These are phyloP conservation scores for Myrmecobius fasciatus DNA, from an alignment of 2,113 vertebrate genomes.

Conservation along the genomic window DNA sequence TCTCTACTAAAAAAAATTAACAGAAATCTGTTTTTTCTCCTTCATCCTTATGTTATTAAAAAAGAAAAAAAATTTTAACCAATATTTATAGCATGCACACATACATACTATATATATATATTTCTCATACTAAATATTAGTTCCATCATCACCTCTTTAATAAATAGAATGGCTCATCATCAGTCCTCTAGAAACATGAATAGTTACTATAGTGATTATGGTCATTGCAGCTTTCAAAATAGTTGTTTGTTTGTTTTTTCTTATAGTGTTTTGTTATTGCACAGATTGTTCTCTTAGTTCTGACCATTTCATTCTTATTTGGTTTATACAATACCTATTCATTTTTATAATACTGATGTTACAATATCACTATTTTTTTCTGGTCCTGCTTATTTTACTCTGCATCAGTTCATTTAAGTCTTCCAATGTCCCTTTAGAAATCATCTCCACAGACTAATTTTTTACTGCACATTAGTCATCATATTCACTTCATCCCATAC, in stretches of 20 bases:
- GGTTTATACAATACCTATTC: not conserved
- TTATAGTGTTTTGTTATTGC: not conserved
- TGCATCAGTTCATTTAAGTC: not conserved
- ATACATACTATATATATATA: no score
- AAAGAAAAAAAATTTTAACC: no score
- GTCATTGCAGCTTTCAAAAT: not conserved
- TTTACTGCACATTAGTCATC: not conserved
- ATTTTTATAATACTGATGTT: not conserved
- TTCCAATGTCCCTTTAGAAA: not conserved
- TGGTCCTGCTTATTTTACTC: not conserved
- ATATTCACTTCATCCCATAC: not conserved
- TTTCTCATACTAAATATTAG: not conserved
- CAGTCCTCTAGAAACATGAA: not conserved
- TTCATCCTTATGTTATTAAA: not conserved
- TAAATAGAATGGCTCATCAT: not conserved
- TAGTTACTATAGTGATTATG: not conserved
- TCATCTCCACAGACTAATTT: not conserved
- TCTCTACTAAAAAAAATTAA: no score
- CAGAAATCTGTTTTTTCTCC: no score
- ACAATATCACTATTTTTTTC: not conserved
- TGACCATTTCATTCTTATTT: not conserved
- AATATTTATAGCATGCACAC: no score
- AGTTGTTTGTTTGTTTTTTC: no score
- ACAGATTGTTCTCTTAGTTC: not conserved
- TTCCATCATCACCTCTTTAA: not conserved